phyloP scores from a whole-genome alignment of 2,888 invertebrate species.

The Cheilosia scutellata region DNA sequence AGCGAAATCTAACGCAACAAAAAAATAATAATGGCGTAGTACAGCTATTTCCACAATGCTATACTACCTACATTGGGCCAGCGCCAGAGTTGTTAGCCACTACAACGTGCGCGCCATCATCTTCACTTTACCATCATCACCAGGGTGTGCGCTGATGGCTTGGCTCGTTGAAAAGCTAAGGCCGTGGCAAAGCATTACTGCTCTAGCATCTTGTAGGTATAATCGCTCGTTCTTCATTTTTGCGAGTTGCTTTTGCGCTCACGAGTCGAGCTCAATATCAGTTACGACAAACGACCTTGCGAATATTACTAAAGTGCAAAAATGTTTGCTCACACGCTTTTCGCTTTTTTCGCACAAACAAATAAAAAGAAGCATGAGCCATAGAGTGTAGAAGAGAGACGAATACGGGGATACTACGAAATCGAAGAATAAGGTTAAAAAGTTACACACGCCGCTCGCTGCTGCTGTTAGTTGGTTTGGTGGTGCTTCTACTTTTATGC shows the following conservation, averaged over 20 bases:
- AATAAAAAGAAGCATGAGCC: constrained; percentile 20
- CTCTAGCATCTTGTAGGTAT: neutral
- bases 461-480: constrained; percentile 3
- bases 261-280: constrained; percentile 71
- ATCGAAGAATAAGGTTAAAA: constrained; percentile 60
- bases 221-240: constrained; percentile 58
- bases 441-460: constrained; percentile 24
- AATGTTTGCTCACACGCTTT: constrained; percentile 75
- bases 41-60: constrained; percentile 56
- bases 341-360: constrained; percentile 62
- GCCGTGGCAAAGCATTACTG: constrained; percentile 26
- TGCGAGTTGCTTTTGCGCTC: constrained; percentile 64
- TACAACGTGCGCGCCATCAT: constrained; percentile 42
- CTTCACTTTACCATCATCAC: constrained; percentile 44
- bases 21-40: constrained; percentile 55
- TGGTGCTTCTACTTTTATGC: constrained; percentile 7
- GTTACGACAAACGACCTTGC: constrained; percentile 76
- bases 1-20: constrained; percentile 27
- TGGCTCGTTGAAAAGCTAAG: constrained; percentile 39
- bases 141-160: neutral
- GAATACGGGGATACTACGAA: constrained; percentile 18
- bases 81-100: constrained; percentile 29
- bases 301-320: constrained; percentile 74
- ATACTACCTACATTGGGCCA: constrained; percentile 34
- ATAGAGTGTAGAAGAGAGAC: constrained; percentile 9